Conservation (phyloP, 2,113 vertebrate species). For the Ammodytes dubius region DNA sequence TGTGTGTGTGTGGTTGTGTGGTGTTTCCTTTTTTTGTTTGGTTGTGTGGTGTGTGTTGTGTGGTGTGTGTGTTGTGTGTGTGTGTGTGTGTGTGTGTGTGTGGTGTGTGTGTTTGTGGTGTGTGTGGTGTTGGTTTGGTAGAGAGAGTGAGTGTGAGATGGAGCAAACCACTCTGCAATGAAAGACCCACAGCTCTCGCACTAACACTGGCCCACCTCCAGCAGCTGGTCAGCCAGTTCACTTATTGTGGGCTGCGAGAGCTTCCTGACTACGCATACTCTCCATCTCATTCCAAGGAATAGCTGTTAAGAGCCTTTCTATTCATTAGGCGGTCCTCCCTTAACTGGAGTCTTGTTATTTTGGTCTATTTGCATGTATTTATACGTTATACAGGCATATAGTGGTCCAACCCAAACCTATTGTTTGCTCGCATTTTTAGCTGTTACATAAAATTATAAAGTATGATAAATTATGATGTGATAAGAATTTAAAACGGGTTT, state of each 20-base stretch:
- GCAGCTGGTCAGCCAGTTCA: constrained; percentile 37
- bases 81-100: too few relatives aligned
- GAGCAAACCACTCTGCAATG: constrained; percentile 46
- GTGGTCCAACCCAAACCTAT: not conserved
- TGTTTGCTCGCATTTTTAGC: not conserved
- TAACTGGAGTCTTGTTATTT: constrained; percentile 6
- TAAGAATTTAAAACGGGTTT: not conserved
- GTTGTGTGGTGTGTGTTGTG: too few relatives aligned
- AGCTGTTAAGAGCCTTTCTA: constrained; percentile 27
- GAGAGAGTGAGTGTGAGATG: too few relatives aligned
- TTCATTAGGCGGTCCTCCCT: constrained; percentile 15
- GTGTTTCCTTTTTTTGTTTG: too few relatives aligned
- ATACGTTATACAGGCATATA: not conserved
- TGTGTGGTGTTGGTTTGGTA: too few relatives aligned
- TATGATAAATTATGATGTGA: not conserved
- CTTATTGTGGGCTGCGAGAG: constrained; percentile 32
- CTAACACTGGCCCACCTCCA: constrained; percentile 60
- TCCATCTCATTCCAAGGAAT: constrained; percentile 32
- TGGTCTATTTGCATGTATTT: constrained; percentile 11
- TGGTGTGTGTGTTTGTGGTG: too few relatives aligned
- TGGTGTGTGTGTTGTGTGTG: too few relatives aligned
- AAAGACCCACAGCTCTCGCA: constrained; percentile 43
- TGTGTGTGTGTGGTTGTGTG: too few relatives aligned
- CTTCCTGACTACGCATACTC: constrained; percentile 45
- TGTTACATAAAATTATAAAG: not conserved